Conservation (phyloP, 1,140 invertebrate genomes). For the Vanessa atalanta region DNA sequence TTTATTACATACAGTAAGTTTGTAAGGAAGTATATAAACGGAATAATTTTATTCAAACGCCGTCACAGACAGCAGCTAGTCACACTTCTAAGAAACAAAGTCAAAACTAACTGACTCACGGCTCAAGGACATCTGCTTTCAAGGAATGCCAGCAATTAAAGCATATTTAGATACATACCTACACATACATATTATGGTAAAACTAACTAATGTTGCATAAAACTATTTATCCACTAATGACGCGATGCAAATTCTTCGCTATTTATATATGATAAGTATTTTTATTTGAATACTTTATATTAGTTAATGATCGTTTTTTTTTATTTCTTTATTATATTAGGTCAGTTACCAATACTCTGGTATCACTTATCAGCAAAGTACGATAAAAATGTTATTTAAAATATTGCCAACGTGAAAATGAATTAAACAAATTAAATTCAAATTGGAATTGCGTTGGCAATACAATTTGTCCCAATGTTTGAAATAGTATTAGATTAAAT, state of each 20-base stretch:
- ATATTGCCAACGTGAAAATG: no score
- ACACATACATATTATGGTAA: conserved; percentile 7
- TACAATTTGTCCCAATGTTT: no score
- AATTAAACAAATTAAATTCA: no score
- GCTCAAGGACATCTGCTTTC: conserved; percentile 32
- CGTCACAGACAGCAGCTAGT: not conserved
- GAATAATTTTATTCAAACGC: not conserved
- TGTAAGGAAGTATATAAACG: not conserved
- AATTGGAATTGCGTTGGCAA: no score
- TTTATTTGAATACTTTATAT: not conserved
- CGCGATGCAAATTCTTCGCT: conserved; percentile 13
- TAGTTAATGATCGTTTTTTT: not conserved
- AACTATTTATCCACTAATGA: conserved; percentile 23
- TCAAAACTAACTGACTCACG: conserved; percentile 20
- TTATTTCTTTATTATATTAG: no score
- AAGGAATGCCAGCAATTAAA: conserved; percentile 29
- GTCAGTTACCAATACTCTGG: no score
- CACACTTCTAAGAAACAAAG: conserved; percentile 6
- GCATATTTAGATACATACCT: not conserved
- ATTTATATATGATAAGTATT: conserved; percentile 9
- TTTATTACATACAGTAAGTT: no score
- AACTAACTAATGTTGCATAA: conserved; percentile 20
- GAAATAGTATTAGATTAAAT: no score
- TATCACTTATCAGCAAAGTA: no score
- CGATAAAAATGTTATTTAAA: no score